Evolutionary conservation across 1,140 invertebrate species (phyloP), one percentile per base, ranked within the genome.

Genomic region (Paramacrobiotus metropolitanus): DNA sequence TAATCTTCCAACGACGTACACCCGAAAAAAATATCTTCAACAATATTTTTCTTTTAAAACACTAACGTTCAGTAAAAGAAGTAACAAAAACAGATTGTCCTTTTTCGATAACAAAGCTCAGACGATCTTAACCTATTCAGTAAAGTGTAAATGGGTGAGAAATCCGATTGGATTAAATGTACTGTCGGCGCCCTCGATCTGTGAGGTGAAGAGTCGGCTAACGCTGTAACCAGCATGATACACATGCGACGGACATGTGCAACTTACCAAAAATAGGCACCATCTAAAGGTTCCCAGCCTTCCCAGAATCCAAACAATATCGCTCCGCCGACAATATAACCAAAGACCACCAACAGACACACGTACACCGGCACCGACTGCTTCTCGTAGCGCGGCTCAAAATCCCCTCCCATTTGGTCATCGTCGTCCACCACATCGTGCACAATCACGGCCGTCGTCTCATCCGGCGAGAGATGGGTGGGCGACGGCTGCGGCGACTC

Each of bases 211-310:
- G n/a, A n/a, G n/a, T n/a, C n/a, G n/a, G n/a, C n/a, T n/a, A n/a
- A n/a, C n/a, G n/a, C n/a, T n/a, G n/a, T n/a, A n/a, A n/a, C n/a
- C n/a, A n/a, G n/a, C n/a, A n/a, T n/a, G n/a, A n/a, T n/a, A n/a
- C n/a, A n/a, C n/a, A n/a, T n/a, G n/a, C n/a, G n/a, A n/a, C 40
- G 55, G 9, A 45, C 24, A 21, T 59, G 44, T 60, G 31, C 2
- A 44, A 90, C 87, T 75, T 92, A 94, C 69, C 89, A 93, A 71
- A 94, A 95, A 73, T 91, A 95, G 59, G 86, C 85, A 28, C 87
- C 87, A 68, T 95, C 91, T 20, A 96, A 75, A 29, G 88, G 79
- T 29, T 80, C 83, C 91, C 91, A 96, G 48, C 83, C 79, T 72
- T 86, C 77, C 70, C 84, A 84, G 61, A 85, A 80, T 18, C 69